Conservation (phyloP, 92 coral and sea anemone species). For the Porites rus region DNA sequence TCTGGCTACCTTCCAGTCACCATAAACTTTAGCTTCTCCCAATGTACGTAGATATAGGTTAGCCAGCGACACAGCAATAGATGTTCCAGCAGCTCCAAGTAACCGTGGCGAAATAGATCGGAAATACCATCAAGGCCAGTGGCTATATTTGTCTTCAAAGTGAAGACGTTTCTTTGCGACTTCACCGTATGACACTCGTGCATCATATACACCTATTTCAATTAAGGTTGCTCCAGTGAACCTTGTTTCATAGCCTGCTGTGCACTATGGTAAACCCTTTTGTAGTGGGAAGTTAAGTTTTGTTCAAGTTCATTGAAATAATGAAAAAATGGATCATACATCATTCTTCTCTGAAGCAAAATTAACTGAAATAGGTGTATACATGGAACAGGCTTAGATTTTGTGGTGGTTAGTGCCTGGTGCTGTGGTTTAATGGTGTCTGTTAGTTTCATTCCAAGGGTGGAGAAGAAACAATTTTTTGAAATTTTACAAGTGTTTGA, state of each 20-base stretch:
- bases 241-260: no score
- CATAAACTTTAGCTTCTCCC: neutral
- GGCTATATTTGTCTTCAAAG: neutral
- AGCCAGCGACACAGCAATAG: slow-evolving; percentile 35
- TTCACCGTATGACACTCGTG: slow-evolving; percentile 10
- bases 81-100: slow-evolving; percentile 36
- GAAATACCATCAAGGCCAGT: slow-evolving; percentile 49
- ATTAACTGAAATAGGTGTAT: neutral
- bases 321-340: no score
- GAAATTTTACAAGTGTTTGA: no score
- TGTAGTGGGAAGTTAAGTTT: no score
- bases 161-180: slow-evolving; percentile 15
- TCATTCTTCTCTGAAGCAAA: no score
- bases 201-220: neutral
- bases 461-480: no score
- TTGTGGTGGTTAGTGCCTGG: neutral
- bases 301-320: no score
- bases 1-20: slow-evolving; percentile 58
- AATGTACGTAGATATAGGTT: slow-evolving; percentile 23
- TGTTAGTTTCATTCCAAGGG: no score
- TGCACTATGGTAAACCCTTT: no score
- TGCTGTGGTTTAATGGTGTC: no score
- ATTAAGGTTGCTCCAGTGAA: no score
- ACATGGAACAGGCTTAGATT: slow-evolving; percentile 20
- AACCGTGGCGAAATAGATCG: slow-evolving; percentile 10